phyloP scores from a whole-genome alignment of 1,140 invertebrate species.

The Aporrectodea caliginosa region DNA sequence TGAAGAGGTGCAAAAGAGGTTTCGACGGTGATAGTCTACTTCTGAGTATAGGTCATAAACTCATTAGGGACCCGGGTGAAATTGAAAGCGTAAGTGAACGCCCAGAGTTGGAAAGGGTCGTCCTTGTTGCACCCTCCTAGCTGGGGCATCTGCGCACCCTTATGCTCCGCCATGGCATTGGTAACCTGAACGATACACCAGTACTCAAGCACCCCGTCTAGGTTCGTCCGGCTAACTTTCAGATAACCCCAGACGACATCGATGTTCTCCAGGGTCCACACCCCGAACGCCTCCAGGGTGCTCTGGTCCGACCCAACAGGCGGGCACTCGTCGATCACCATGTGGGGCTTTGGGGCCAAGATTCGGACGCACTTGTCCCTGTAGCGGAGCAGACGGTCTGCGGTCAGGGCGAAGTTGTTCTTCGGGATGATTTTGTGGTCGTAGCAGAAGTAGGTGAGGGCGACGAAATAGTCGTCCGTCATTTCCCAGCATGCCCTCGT shows the following conservation, averaged over 20 bases:
- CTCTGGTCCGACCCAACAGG: not conserved
- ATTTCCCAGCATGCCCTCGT: slow-evolving; percentile 28
- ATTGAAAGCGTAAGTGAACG: slow-evolving; percentile 22
- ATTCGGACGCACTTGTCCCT: slow-evolving; percentile 29
- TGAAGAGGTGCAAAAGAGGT: not conserved
- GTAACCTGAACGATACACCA: slow-evolving; percentile 28
- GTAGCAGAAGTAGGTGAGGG: slow-evolving; percentile 33
- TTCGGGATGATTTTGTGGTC: slow-evolving; percentile 33
- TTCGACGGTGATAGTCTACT: not conserved
- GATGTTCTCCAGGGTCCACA: slow-evolving; percentile 15
- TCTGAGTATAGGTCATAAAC: not conserved
- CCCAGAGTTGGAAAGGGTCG: slow-evolving; percentile 24
- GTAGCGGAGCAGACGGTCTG: slow-evolving; percentile 24
- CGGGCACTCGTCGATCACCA: slow-evolving; percentile 25
- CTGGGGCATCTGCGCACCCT: slow-evolving; percentile 26
- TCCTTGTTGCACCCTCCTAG: slow-evolving; percentile 12
- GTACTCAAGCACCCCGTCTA: not conserved
- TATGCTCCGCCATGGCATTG: slow-evolving; percentile 8
- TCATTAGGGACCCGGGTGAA: slow-evolving; percentile 13
- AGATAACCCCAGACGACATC: slow-evolving; percentile 19
- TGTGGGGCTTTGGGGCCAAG: not conserved
- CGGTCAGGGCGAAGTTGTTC: slow-evolving; percentile 32
- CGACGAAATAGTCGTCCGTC: slow-evolving; percentile 31
- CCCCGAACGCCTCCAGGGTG: slow-evolving; percentile 21
- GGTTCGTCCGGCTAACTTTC: not conserved